A percentile compares a stretch with the other conserved stretches of the same genome.
Evolutionary conservation across 2,888 invertebrate species (phyloP).

Genomic region (Pyrocoelia pectoralis): DNA sequence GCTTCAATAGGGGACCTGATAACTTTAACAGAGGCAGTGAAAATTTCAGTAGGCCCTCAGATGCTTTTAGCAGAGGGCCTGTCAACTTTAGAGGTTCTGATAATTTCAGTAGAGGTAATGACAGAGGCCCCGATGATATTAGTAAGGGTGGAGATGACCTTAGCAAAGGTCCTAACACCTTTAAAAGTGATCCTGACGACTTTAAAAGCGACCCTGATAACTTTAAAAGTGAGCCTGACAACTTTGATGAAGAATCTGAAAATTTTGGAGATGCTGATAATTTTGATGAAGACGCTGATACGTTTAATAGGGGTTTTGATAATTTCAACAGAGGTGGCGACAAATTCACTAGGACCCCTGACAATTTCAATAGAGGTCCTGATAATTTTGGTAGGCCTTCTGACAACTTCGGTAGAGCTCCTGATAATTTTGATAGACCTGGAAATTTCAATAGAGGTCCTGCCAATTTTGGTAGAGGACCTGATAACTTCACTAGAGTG

Average conservation of each 20-base stretch:
- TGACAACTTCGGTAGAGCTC: background rate
- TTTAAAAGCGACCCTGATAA: slow-evolving; percentile 3
- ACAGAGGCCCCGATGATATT: slow-evolving; percentile 8
- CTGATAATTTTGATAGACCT: slow-evolving; percentile 7
- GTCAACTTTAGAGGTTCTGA: background rate
- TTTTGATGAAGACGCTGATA: too few relatives aligned
- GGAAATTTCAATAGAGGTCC: slow-evolving; percentile 15
- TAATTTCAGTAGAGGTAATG: background rate
- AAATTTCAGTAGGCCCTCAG: slow-evolving; percentile 4
- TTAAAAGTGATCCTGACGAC: slow-evolving; percentile 17
- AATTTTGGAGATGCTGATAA: slow-evolving; percentile 16
- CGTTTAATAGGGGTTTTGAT: slow-evolving; percentile 14
- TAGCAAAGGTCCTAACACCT: background rate
- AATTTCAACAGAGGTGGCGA: slow-evolving; percentile 24
- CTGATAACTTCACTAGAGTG: slow-evolving; percentile 24
- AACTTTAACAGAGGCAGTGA: slow-evolving; percentile 11
- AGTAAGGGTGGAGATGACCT: background rate
- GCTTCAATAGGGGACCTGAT: background rate
- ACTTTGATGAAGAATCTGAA: background rate
- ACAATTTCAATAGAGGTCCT: slow-evolving; percentile 15
- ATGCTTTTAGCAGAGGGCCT: background rate
- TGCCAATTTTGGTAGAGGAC: background rate
- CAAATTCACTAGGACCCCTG: background rate
- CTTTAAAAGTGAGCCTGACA: slow-evolving; percentile 3
- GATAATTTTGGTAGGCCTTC: slow-evolving; percentile 18